Base-by-base conservation (phyloP, 2,888 invertebrate species). In the Hydraecia micacea region DNA sequence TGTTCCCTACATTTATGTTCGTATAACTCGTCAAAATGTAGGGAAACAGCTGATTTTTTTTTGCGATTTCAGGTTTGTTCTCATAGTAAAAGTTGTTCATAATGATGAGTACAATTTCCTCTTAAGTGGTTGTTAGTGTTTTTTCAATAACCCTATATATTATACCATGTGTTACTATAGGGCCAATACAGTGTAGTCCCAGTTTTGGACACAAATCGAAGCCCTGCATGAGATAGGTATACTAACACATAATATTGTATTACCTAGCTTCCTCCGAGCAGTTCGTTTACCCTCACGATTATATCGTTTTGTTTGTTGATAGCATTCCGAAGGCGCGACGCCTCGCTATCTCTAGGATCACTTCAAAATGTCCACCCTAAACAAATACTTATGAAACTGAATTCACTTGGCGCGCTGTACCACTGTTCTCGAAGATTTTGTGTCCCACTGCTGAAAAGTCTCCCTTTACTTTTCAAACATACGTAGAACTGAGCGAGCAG, bases 341-440 rank as follows among this genome's bases (percentile, higher is more conserved):
- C 39, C 49, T 46, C 28, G 9, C 28, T 83, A 84, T 84, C 84
- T 86, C 79, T 71, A 83, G 70, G 67, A 28, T 58, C 75, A 84
- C 84, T 84, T 83, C 13, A 86, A 71, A 75, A 9, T 71, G 9
- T 68, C 52, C 66, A 70, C 46, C 67, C 46, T 72, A 52, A 85
- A 70, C 55, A 72, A 66, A 62, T 62, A 49, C 55, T 70, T 67
- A 52, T 66, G 60, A 62, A 46, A 69, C 21, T 55, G 25, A 75
- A 52, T 42, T 65, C 8, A 69, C 28, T 46, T 46, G 46, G 18
- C 15, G 9, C 39, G 39, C 18, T n/a, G n/a, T 60, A 4, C 36
- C 58, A n/a, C 36, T 36, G 3, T n/a, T 60, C 11, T 58, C n/a
- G n/a, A 36, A n/a, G 9, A 7, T 36, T 70, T 52, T 32, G 49